Percentiles rank a stretch among this genome's conserved stretches.
phyloP scores from a whole-genome alignment of 2,888 invertebrate species.

The Nemurella pictetii region DNA sequence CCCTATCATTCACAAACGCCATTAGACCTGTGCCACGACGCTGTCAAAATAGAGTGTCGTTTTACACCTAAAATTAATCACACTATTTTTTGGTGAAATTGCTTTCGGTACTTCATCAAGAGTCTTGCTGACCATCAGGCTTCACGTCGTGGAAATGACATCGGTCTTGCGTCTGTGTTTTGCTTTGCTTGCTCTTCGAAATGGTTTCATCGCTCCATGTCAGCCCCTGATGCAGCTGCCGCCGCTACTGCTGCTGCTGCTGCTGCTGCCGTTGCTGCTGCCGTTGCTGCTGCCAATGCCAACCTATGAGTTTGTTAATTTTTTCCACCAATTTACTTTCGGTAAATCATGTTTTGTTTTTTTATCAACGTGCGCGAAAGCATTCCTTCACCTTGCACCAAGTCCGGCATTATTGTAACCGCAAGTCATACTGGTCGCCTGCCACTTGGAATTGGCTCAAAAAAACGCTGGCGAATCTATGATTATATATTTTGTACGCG shows the following conservation, averaged over 20 bases:
- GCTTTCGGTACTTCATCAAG: too few species aligned
- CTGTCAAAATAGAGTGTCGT: too few species aligned
- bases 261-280: neutral
- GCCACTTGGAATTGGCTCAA: neutral
- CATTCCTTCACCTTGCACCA: neutral
- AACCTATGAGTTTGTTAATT: neutral
- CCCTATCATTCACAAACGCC: too few species aligned
- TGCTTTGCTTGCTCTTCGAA: neutral
- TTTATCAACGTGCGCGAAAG: neutral
- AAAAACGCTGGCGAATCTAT: neutral
- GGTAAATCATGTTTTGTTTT: neutral
- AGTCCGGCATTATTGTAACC: neutral
- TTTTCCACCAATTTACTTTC: neutral
- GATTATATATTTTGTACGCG: neutral
- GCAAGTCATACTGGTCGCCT: neutral
- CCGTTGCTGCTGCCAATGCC: too few species aligned
- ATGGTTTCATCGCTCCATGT: neutral
- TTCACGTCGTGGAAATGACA: too few species aligned
- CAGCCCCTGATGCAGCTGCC: neutral
- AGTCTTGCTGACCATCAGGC: too few species aligned
- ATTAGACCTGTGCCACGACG: too few species aligned
- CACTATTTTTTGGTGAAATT: too few species aligned
- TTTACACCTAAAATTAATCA: too few species aligned
- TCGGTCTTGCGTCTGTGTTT: too few species aligned
- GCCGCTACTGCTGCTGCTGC: neutral